phyloP scores from a whole-genome alignment of 2,888 invertebrate species.

The Sinhomidia bicolor region DNA sequence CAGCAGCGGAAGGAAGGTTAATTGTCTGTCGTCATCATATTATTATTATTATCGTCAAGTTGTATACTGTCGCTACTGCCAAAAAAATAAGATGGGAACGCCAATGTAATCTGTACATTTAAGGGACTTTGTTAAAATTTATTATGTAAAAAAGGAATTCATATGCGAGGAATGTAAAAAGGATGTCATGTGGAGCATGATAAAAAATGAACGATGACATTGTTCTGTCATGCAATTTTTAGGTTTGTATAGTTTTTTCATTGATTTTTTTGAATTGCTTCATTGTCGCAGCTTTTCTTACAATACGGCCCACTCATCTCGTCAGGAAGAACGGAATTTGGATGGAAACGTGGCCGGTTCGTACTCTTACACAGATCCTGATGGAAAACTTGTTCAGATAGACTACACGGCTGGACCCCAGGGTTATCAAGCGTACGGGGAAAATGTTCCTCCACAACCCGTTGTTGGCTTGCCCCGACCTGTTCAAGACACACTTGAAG shows the following conservation, averaged over 20 bases:
- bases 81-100: conserved; percentile 35
- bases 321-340: conserved; percentile 87
- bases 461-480: conserved; percentile 82
- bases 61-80: conserved; percentile 54
- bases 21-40: conserved; percentile 55
- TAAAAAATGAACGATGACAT: neutral
- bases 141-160: too few relatives aligned
- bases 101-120: too few relatives aligned
- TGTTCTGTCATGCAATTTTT: neutral
- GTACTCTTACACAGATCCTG: conserved; percentile 86
- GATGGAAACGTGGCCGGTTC: conserved; percentile 88
- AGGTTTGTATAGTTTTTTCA: neutral
- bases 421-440: conserved; percentile 91
- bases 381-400: conserved; percentile 85
- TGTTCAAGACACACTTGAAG: conserved; percentile 87
- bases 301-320: conserved; percentile 81
- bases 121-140: too few relatives aligned
- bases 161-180: too few relatives aligned
- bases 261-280: neutral
- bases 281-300: conserved; percentile 72
- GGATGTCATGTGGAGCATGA: neutral
- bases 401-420: conserved; percentile 75
- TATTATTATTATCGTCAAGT: too few relatives aligned
- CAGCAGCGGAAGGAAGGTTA: conserved; percentile 65
- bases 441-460: conserved; percentile 81